Base-by-base conservation (phyloP, 2,113 vertebrate species). In the Phalacrocorax aristotelis region DNA sequence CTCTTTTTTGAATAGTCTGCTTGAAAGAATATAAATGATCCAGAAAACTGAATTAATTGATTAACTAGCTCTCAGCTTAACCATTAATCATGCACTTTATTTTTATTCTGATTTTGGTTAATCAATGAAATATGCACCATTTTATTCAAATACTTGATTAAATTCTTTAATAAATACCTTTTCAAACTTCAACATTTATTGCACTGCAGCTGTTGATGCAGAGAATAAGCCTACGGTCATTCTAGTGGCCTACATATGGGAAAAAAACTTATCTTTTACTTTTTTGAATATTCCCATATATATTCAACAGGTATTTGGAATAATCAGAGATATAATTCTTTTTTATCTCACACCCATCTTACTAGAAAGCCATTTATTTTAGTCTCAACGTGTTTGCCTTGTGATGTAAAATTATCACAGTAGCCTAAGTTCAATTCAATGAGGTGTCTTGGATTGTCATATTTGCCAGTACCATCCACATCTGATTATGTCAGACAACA, bases 121-220 rank as follows among this genome's bases (percentile, higher is more conserved):
- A 92, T 92, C 83, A 97, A 90, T 95, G 71, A 61, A 40, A 89
- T 66, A 79, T 64, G 27, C 51, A 89, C 91, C 46, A 62, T 91
- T 93, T 93, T 93, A 94, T 94, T 87, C 65, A 96, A 89, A 93
- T 82, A 74, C 27, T 91, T 89, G 72, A 95, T 89, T 87, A 90
- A 76, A 69, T 70, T 75, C 6, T 82, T 89, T 84, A 93, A 86
- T 74, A 95, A 91, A 60, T 87, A 77, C 18, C 87, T 94, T 78
- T 94, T 81, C 36, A 81, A 84, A 54, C 21, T 89, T 94, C 75
- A 70, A 1, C 51, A 49, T 58, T 70, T 70, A 78, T 87, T 78
- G 16, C 30, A 84, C 13, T 66, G 15, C 32, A 82, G 55, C 48
- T 66, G 11, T 65, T 86, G 52, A 13, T 80, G n/a, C 49, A 83